Percentiles rank a stretch among this genome's conserved stretches.
These are phyloP conservation scores for Otolemur garnettii DNA, from an alignment of 2,113 vertebrate genomes.

Conservation along the genomic window DNA sequence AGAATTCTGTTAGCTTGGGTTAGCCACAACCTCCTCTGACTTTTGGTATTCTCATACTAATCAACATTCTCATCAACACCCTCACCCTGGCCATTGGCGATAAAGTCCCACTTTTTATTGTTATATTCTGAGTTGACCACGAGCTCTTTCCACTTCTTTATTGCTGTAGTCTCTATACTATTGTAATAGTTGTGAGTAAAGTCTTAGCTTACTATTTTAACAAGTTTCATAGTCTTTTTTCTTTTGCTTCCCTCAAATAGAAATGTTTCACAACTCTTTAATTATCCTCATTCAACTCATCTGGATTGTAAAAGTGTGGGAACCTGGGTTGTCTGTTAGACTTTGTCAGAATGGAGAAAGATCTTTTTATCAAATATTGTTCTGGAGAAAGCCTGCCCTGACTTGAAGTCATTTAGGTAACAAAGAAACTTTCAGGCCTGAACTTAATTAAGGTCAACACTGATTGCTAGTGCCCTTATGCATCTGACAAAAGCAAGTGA, in stretches of 20 bases:
- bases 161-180: not conserved
- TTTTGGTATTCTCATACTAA: not conserved
- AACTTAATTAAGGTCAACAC: slow-evolving; percentile 22
- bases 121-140: not conserved
- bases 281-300: not conserved
- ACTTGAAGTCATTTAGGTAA: not conserved
- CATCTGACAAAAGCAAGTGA: not conserved
- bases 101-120: not conserved
- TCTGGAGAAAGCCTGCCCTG: not conserved
- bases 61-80: not conserved
- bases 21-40: not conserved
- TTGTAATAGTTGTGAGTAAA: not conserved
- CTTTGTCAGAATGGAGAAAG: not conserved
- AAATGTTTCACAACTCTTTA: not conserved
- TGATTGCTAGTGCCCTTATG: not conserved
- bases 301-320: not conserved
- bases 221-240: not conserved
- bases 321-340: not conserved
- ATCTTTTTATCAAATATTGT: not conserved
- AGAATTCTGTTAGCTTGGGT: not conserved
- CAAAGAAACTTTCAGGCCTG: not conserved
- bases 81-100: too few relatives aligned
- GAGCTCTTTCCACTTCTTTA: not conserved
- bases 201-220: not conserved
- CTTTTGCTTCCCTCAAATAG: not conserved